Evolutionary conservation across 2,888 invertebrate genomes (phyloP).

Genomic region (Sminthurides aquaticus): DNA sequence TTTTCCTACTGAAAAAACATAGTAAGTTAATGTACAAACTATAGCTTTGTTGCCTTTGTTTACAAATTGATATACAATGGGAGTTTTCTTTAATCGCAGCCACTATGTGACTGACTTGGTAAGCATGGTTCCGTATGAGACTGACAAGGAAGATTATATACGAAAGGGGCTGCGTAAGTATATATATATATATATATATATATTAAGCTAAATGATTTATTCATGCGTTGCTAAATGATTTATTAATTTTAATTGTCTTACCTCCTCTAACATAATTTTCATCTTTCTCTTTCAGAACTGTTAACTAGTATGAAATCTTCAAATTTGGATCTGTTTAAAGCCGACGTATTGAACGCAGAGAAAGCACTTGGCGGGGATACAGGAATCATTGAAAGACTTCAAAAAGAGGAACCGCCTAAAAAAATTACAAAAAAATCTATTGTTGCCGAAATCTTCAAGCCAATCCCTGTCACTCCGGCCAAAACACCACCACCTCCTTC

Average conservation of each 20-base stretch:
- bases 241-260: no score
- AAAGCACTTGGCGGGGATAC: constrained; percentile 3
- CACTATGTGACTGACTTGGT: no score
- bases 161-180: constrained; percentile 6
- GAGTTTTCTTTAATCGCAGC: no score
- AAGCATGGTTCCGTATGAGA: constrained; percentile 1
- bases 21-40: no score
- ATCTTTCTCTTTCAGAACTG: no score
- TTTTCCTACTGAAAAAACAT: background rate
- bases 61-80: background rate
- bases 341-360: background rate
- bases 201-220: no score
- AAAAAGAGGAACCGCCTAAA: background rate
- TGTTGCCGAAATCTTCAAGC: constrained; percentile 1
- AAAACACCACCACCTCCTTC: background rate
- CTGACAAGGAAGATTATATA: background rate
- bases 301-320: no score
- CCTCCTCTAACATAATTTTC: no score
- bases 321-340: no score
- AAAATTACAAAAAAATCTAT: background rate
- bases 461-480: background rate
- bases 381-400: background rate
- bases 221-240: no score
- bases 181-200: background rate
- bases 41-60: no score